phyloP scores from a whole-genome alignment of 2,113 vertebrate species.

The Gallinago jamesoni region DNA sequence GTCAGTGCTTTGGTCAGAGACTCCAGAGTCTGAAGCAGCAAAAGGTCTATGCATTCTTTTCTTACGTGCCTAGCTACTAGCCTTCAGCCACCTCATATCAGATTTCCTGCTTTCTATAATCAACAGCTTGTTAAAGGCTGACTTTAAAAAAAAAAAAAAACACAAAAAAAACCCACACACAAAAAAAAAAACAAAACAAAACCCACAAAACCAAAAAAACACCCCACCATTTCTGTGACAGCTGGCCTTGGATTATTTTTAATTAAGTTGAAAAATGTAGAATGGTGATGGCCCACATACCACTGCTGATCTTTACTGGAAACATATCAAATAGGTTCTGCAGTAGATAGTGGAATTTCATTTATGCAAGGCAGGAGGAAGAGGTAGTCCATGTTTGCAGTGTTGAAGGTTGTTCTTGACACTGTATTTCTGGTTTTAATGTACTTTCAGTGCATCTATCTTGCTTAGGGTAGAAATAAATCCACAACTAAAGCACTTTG shows the following conservation, averaged over 20 bases:
- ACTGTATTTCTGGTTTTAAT: neutral
- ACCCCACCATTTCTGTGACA: conserved; percentile 1
- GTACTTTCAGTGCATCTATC: neutral
- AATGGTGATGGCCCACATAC: neutral
- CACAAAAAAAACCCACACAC: no score
- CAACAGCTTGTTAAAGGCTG: conserved; percentile 81
- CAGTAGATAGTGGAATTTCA: neutral
- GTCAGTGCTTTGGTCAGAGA: conserved; percentile 70
- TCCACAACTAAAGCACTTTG: neutral
- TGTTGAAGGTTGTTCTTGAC: neutral
- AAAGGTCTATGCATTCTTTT: conserved; percentile 75
- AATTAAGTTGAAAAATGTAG: neutral
- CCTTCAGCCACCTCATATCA: conserved; percentile 76
- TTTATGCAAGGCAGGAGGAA: neutral
- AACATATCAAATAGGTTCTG: neutral
- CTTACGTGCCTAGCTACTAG: conserved; percentile 67
- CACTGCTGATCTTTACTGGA: neutral
- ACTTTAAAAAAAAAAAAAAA: neutral
- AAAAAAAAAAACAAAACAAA: neutral
- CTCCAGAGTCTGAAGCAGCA: conserved; percentile 74
- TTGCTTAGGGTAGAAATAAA: neutral
- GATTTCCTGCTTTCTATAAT: conserved; percentile 75
- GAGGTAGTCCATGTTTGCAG: neutral
- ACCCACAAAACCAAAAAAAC: neutral
- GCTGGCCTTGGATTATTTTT: conserved; percentile 37